Base-by-base conservation (phyloP, 2,888 invertebrate genomes). In the Eledona agricola region DNA sequence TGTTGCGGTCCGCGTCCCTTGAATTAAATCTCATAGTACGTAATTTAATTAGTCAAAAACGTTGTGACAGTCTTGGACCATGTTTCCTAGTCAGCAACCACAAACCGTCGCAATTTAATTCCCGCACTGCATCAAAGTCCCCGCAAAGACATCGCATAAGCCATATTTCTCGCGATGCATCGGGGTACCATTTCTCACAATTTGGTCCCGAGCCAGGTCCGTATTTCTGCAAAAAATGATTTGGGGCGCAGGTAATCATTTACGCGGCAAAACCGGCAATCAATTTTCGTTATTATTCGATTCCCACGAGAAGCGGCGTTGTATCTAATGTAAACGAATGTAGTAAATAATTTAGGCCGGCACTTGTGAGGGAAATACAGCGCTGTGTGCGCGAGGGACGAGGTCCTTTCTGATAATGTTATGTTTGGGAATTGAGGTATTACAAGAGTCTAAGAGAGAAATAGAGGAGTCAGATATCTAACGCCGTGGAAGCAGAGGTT, bases 331-430 rank as follows among this genome's bases (percentile, higher is more conserved):
- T 46, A 22, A 47, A 50, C 37, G 49, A 43, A 49, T 54, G 49
- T 37, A 37, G 58, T 57, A 57, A 58, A 62, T 63, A 64, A 62
- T 63, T 64, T 59, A 62, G 60, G 59, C 59, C 60, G 57, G 62
- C 62, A 63, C 54, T 64, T 60, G 59, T 42, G 29, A 51, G 56
- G 26, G 40, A 28, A 52, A 49, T 51, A 55, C 59, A 58, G n/a
- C n/a, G n/a, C n/a, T 51, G 47, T 53, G 23, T 40, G 26, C n/a
- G n/a, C 12, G 25, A 31, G 38, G 47, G 13, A 17, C 20, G 16
- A 40, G 32, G 42, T 38, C 25, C 26, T 4, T 15, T 34, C 40
- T 29, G 22, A 47, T 47, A 40, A 53, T 53, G 46, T 43, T 50
- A 45, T 46, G 32, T 55, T 29, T 23, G 51, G 47, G 47, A 51